Evolutionary conservation across 2,113 vertebrate genomes (phyloP), one percentile per base, ranked within the genome.

Genomic region (Addax nasomaculatus): DNA sequence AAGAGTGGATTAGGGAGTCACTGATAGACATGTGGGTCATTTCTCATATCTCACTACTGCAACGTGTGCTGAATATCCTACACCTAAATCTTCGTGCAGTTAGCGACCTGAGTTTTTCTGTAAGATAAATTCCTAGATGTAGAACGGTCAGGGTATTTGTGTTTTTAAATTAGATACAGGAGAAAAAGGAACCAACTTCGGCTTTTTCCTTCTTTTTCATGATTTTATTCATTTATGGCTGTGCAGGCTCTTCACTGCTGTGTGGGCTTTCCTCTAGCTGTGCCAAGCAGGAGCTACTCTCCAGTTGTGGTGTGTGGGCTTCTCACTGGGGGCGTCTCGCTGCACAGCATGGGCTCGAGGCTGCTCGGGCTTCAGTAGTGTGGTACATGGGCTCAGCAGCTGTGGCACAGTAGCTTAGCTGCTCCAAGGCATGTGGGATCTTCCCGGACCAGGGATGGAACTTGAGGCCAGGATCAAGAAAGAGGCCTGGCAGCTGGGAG

Each of bases 291-390:
- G n/a, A 10, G n/a, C n/a, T 21, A 1, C 64, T 36, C 64, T 36
- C n/a, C 5, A 4, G 64, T 1, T 21, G n/a, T 11, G 17, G 64
- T 36, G 7, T 36, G 67, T 21, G 67, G n/a, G 67, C 64, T 23
- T 36, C 19, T 11, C 9, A 36, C n/a, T 70, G 64, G 2, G 1
- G n/a, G n/a, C 2, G 0, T 39, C 67, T 39, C 19, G 2, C 21
- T 70, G 67, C n/a, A 39, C n/a, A 70, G n/a, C 67, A 39, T 1
- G 67, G 67, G 67, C 19, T 39, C 0, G 0, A 39, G 19, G 19
- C 19, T 39, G n/a, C 67, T 39, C 5, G 5, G 67, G 67, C n/a
- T 70, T 39, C 67, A 6, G 19, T 0, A 39, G n/a, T 2, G n/a
- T 36, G 64, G n/a, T 5, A 36, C 17, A 11, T 1, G 17, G 64